phyloP scores from a whole-genome alignment of 2,888 invertebrate species.

The Nasonia oneida region DNA sequence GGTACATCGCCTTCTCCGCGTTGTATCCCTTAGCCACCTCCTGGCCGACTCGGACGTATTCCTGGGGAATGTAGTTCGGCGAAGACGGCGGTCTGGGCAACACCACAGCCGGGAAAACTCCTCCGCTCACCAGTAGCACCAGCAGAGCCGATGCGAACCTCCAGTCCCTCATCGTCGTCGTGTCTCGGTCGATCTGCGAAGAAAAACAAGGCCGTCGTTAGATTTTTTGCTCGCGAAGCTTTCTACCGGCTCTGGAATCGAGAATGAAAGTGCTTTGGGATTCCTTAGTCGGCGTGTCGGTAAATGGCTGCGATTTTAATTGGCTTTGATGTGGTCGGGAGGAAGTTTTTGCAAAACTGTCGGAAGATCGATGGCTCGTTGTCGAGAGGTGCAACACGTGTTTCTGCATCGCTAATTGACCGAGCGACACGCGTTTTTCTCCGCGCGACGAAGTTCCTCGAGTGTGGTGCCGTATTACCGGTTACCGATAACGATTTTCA shows the following conservation, averaged over 20 bases:
- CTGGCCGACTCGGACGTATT: conserved; percentile 62
- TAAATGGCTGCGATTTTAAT: conserved; percentile 2
- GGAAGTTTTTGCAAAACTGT: not conserved
- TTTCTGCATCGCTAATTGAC: not conserved
- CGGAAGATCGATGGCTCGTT: not conserved
- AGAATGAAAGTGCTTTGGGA: not conserved
- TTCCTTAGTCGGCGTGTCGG: not conserved
- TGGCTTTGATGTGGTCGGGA: not conserved
- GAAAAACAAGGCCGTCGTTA: not conserved
- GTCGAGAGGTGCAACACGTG: not conserved
- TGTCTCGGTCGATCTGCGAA: conserved; percentile 18
- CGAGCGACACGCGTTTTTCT: not conserved
- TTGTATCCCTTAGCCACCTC: conserved; percentile 27
- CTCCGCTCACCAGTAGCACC: conserved; percentile 26
- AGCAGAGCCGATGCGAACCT: conserved; percentile 23
- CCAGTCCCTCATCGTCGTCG: conserved; percentile 8
- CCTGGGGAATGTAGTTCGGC: conserved; percentile 71
- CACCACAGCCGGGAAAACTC: conserved; percentile 71
- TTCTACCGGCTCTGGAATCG: not conserved
- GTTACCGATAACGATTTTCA: too few species aligned
- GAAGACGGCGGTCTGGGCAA: conserved; percentile 75
- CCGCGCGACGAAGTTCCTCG: not conserved
- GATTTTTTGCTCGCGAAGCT: not conserved
- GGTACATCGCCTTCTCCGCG: conserved; percentile 57
- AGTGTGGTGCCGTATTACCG: not conserved